Evolutionary conservation across 1,140 invertebrate species (phyloP).

Genomic region (Helicoverpa zea): DNA sequence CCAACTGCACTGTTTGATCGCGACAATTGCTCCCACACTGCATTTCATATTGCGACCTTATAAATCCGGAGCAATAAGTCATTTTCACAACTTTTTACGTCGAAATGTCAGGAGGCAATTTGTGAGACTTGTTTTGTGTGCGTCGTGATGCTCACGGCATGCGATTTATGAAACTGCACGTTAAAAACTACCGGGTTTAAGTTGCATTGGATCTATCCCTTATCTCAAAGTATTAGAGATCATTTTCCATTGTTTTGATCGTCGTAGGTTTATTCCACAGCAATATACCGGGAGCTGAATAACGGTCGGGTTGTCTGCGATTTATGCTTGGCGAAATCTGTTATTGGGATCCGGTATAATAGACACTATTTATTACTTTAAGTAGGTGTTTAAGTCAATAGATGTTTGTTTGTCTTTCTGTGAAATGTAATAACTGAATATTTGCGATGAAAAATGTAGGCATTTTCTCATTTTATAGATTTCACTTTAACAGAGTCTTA

Average conservation of each 20-base stretch:
- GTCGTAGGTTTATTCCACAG: conserved; percentile 42
- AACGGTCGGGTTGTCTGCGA: conserved; percentile 57
- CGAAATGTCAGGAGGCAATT: conserved; percentile 57
- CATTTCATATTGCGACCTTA: conserved; percentile 25
- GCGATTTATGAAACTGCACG: conserved; percentile 58
- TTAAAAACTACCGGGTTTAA: conserved; percentile 51
- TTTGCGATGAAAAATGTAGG: not conserved
- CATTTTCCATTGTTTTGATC: conserved; percentile 22
- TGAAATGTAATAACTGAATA: conserved; percentile 1
- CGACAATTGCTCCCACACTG: conserved; percentile 29
- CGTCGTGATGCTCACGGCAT: conserved; percentile 49
- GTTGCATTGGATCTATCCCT: not conserved
- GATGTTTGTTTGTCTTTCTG: conserved; percentile 24
- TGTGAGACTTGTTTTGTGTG: conserved; percentile 57
- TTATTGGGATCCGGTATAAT: conserved; percentile 59
- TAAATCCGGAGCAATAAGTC: conserved; percentile 53
- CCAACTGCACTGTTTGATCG: conserved; percentile 37
- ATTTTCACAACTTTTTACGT: conserved; percentile 60
- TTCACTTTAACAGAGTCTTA: too few species aligned
- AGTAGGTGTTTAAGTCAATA: conserved; percentile 52
- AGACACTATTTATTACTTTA: conserved; percentile 54
- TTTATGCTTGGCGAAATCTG: conserved; percentile 62
- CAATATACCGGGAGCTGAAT: conserved; percentile 59
- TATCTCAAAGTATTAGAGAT: conserved; percentile 31
- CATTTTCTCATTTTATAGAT: too few species aligned